These are phyloP conservation scores for Montifringilla adamsi DNA, from an alignment of 2,113 vertebrate species.

Conservation along the genomic window DNA sequence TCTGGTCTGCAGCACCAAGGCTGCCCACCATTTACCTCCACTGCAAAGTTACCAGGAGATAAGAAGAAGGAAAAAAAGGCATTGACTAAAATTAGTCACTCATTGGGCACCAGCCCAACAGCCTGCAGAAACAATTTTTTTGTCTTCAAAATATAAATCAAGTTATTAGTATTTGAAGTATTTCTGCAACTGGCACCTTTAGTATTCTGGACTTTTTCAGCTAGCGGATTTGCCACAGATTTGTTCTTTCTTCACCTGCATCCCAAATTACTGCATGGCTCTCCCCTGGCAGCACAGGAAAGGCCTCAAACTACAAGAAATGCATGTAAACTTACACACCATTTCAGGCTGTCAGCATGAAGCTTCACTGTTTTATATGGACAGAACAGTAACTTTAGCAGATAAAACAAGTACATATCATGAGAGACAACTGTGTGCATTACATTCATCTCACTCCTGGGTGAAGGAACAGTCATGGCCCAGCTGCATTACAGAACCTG, in stretches of 20 bases:
- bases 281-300: neutral
- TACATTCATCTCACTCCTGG: neutral
- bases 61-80: neutral
- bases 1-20: neutral
- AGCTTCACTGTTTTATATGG: neutral
- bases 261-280: neutral
- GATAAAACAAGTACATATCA: neutral
- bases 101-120: neutral
- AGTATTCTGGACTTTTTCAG: neutral
- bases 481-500: neutral
- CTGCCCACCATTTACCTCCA: neutral
- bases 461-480: neutral
- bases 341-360: neutral
- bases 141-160: neutral
- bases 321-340: fast-evolving
- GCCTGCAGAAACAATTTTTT: neutral
- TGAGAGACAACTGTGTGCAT: neutral
- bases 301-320: neutral
- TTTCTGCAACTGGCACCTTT: neutral
- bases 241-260: neutral
- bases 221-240: neutral
- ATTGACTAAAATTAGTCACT: neutral
- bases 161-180: neutral
- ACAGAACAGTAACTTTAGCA: neutral
- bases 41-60: conserved; percentile 23